phyloP scores from a whole-genome alignment of 2,888 invertebrate genomes.

The Nasonia oneida region DNA sequence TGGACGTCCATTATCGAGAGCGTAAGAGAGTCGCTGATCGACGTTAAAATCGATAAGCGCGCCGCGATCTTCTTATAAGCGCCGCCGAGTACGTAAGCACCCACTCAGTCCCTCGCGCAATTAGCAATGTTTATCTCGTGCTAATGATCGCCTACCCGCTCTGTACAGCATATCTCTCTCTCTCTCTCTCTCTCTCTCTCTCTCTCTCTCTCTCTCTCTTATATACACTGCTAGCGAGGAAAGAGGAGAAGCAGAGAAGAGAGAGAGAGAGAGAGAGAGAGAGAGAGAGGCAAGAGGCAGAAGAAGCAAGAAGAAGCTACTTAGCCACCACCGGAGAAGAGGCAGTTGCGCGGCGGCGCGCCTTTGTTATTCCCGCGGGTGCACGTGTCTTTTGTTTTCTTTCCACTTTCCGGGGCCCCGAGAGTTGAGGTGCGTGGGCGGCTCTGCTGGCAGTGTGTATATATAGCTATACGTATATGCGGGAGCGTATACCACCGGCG shows the following conservation, averaged over 20 bases:
- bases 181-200: background rate
- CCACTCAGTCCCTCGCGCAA: constrained; percentile 29
- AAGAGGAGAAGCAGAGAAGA: background rate
- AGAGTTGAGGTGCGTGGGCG: background rate
- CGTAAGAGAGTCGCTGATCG: background rate
- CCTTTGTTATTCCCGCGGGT: constrained; percentile 63
- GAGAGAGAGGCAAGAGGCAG: background rate
- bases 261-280: too few species aligned
- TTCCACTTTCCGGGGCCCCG: constrained; percentile 66
- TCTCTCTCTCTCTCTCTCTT: background rate
- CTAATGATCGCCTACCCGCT: constrained; percentile 52
- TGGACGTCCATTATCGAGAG: background rate
- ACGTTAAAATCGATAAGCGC: constrained; percentile 21
- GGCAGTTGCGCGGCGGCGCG: constrained; percentile 39
- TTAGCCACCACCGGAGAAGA: constrained; percentile 20
- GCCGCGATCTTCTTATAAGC: background rate
- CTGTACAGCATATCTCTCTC: background rate
- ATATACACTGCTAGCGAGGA: background rate
- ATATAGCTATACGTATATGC: background rate
- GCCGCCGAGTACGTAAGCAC: background rate
- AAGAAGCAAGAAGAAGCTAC: constrained; percentile 35
- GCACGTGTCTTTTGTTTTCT: constrained; percentile 69
- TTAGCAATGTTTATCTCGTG: constrained; percentile 61
- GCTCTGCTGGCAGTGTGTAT: background rate
- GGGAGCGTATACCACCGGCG: constrained; percentile 18